Evolutionary conservation across 1,140 invertebrate genomes (phyloP).

Genomic region (Ceratosolen fusciceps): DNA sequence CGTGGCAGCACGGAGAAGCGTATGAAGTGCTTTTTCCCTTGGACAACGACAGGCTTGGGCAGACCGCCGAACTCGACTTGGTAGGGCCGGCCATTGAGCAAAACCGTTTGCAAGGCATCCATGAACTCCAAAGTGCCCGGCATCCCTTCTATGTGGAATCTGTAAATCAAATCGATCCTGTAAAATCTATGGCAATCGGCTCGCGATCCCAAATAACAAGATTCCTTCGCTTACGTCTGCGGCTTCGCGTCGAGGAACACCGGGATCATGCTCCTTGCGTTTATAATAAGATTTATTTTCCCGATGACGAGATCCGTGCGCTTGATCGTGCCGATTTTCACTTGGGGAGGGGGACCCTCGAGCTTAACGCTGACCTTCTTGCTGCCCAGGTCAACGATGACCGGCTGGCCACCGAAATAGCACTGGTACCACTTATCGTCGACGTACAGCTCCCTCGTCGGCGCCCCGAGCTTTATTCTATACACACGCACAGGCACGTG

Average conservation of each 20-base stretch:
- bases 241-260: conserved; percentile 90
- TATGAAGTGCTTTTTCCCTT: conserved; percentile 86
- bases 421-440: conserved; percentile 90
- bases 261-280: conserved; percentile 83
- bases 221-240: conserved; percentile 79
- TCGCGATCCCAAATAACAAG: too few relatives aligned
- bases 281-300: conserved; percentile 86
- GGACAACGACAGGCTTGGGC: conserved; percentile 88
- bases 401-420: conserved; percentile 91
- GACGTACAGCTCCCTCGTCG: conserved; percentile 91
- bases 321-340: conserved; percentile 80
- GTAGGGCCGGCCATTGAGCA: conserved; percentile 88
- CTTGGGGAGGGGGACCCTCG: conserved; percentile 89
- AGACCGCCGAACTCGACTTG: conserved; percentile 92
- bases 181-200: too few relatives aligned
- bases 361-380: conserved; percentile 83
- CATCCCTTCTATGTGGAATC: conserved; percentile 81
- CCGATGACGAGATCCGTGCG: conserved; percentile 85
- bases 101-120: conserved; percentile 80
- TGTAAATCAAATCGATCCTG: conserved; percentile 50
- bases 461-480: conserved; percentile 89
- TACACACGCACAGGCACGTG: too few relatives aligned
- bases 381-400: conserved; percentile 86
- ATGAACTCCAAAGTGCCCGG: conserved; percentile 85
- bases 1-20: conserved; percentile 85